A percentile compares a stretch with the other conserved stretches of the same genome.
These are phyloP conservation scores for Lonchura striata DNA, from an alignment of 2,113 vertebrate genomes.

Conservation along the genomic window DNA sequence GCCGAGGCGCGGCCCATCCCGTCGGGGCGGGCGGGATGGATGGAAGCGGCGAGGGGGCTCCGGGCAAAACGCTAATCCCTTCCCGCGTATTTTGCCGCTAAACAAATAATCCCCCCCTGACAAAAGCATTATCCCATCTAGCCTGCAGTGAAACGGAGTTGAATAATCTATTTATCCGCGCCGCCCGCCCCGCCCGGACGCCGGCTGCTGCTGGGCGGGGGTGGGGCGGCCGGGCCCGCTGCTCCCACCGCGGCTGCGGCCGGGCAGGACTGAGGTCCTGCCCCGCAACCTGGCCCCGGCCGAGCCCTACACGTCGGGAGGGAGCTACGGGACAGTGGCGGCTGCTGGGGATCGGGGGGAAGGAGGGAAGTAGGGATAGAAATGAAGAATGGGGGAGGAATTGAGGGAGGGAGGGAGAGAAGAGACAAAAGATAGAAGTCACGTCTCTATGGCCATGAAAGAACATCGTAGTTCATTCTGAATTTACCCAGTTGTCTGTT, in stretches of 20 bases:
- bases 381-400: background rate
- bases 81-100: background rate
- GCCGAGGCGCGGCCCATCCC: background rate
- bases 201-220: background rate
- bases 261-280: background rate
- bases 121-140: background rate
- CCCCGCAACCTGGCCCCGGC: background rate
- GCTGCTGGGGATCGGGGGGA: background rate
- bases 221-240: background rate
- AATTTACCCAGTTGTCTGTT: background rate
- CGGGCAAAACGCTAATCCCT: slow-evolving; percentile 28
- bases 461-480: background rate
- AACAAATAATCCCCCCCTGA: background rate
- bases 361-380: background rate
- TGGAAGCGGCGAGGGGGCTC: background rate
- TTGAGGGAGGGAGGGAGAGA: too few relatives aligned
- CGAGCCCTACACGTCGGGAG: background rate
- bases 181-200: background rate
- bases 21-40: background rate
- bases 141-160: background rate
- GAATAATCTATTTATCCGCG: background rate
- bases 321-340: background rate
- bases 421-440: too few relatives aligned
- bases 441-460: background rate
- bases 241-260: background rate